phyloP scores from a whole-genome alignment of 2,888 invertebrate species.

The Stenurella melanura region DNA sequence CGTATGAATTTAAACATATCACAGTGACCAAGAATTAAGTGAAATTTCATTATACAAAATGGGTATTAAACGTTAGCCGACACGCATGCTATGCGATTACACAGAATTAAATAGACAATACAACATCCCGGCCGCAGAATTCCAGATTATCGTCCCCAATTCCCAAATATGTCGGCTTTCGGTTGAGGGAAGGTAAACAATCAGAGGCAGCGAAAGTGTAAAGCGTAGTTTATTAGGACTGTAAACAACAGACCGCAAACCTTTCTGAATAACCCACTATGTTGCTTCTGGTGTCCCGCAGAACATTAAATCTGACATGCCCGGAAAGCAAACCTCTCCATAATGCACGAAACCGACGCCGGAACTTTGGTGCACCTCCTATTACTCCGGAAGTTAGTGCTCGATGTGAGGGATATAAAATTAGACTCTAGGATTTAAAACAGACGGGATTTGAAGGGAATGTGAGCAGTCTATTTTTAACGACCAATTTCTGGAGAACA shows the following conservation, averaged over 20 bases:
- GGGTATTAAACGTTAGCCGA: neutral
- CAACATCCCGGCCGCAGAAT: neutral
- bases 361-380: constrained; percentile 20
- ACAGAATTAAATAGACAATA: neutral
- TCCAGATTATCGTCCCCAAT: constrained; percentile 11
- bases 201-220: constrained; percentile 30
- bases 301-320: constrained; percentile 41
- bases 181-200: constrained; percentile 29
- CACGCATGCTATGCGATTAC: neutral
- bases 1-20: neutral
- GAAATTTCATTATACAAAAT: neutral
- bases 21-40: neutral
- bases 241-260: constrained; percentile 39
- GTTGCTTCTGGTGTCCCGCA: constrained; percentile 30
- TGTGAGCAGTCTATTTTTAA: neutral
- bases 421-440: neutral
- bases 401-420: neutral
- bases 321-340: constrained; percentile 15
- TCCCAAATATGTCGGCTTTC: constrained; percentile 27
- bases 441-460: neutral
- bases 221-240: constrained; percentile 43
- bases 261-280: constrained; percentile 38
- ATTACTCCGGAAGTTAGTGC: constrained; percentile 3
- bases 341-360: constrained; percentile 32
- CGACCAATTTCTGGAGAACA: neutral